Conservation (phyloP, 2,888 invertebrate genomes). For the Callyntrura guangdongensis region DNA sequence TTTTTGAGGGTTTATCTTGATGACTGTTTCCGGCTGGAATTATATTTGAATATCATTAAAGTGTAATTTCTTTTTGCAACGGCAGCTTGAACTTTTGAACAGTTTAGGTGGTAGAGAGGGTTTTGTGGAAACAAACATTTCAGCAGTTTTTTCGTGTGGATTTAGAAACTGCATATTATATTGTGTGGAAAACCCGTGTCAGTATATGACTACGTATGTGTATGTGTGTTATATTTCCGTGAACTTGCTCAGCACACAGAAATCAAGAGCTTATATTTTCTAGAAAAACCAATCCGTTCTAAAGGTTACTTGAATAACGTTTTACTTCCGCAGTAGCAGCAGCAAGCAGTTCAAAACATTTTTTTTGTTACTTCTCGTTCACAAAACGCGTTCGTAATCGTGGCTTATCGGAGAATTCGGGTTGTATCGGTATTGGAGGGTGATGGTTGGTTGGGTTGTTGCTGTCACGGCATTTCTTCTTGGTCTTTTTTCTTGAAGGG, state of each 20-base stretch:
- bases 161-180: too few relatives aligned
- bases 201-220: background rate
- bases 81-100: too few relatives aligned
- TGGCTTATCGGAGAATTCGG: conserved; percentile 14
- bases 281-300: background rate
- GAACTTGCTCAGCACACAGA: too few relatives aligned
- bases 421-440: background rate
- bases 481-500: background rate
- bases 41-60: too few relatives aligned
- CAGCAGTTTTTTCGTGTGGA: background rate
- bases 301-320: conserved; percentile 25
- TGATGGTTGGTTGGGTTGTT: conserved; percentile 1
- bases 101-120: background rate
- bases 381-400: background rate
- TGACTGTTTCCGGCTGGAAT: too few relatives aligned
- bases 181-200: background rate
- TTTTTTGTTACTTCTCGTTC: background rate
- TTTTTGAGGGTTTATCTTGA: too few relatives aligned
- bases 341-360: background rate
- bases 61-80: too few relatives aligned
- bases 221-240: too few relatives aligned
- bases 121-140: background rate
- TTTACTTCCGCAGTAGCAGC: conserved; percentile 2
- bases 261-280: background rate
- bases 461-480: background rate